These are phyloP conservation scores for Zenarchopterus dispar DNA, from an alignment of 2,797 vertebrate species.

Conservation along the genomic window DNA sequence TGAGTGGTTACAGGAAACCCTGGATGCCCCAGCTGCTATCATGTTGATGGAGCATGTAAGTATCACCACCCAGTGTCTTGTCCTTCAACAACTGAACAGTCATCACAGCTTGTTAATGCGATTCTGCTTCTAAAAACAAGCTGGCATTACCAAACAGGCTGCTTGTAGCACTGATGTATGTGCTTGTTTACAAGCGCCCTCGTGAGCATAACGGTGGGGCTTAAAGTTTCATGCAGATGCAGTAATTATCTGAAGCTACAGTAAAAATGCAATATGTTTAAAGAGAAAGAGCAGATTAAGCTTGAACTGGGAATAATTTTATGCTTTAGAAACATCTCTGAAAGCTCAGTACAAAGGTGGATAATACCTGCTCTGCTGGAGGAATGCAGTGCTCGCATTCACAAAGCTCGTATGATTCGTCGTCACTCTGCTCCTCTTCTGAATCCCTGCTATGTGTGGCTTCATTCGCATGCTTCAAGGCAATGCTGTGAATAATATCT, in stretches of 20 bases:
- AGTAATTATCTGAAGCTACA: not conserved
- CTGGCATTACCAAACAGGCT: slow-evolving; percentile 36
- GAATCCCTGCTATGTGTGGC: slow-evolving; percentile 55
- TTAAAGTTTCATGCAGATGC: slow-evolving; percentile 56
- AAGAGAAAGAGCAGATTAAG: slow-evolving; percentile 10
- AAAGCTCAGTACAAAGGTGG: slow-evolving; percentile 14
- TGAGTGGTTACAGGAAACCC: slow-evolving; percentile 58
- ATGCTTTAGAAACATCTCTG: not conserved
- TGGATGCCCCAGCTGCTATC: slow-evolving; percentile 65
- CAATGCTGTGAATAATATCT: slow-evolving; percentile 71
- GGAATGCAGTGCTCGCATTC: slow-evolving; percentile 83
- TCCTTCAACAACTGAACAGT: slow-evolving; percentile 55
- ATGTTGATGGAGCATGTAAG: slow-evolving; percentile 57
- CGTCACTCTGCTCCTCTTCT: slow-evolving; percentile 75
- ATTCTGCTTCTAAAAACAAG: slow-evolving; percentile 68
- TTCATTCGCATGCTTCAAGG: slow-evolving; percentile 24
- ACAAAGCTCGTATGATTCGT: slow-evolving; percentile 69
- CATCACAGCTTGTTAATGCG: slow-evolving; percentile 52
- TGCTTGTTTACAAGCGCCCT: slow-evolving; percentile 6
- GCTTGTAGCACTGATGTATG: slow-evolving; percentile 30
- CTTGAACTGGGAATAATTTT: not conserved
- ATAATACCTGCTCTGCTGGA: slow-evolving; percentile 73
- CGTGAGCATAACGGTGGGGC: not conserved
- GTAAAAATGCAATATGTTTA: not conserved
- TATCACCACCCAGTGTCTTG: slow-evolving; percentile 27